phyloP scores from a whole-genome alignment of 64 coral and sea anemone species.

The Actinia equina region DNA sequence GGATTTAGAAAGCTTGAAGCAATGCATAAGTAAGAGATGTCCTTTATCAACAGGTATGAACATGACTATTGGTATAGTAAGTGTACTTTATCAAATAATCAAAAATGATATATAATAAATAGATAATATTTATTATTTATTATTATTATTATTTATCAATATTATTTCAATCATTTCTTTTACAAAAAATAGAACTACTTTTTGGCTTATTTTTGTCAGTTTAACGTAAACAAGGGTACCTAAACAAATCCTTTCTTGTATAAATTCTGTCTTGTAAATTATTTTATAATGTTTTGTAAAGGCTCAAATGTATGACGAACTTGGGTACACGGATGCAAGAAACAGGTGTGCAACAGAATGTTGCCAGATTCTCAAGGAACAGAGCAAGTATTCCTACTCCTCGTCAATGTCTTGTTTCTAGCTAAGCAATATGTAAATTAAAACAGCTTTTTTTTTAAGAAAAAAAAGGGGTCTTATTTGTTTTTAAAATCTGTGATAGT shows the following conservation, averaged over 20 bases:
- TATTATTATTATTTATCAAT: too few relatives aligned
- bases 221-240: too few relatives aligned
- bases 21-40: constrained; percentile 67
- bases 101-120: too few relatives aligned
- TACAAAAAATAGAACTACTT: too few relatives aligned
- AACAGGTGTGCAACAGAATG: constrained; percentile 82
- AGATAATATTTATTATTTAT: too few relatives aligned
- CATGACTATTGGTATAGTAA: neutral
- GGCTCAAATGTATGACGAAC: constrained; percentile 88
- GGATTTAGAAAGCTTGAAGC: constrained; percentile 73
- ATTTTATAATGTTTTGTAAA: constrained; percentile 14
- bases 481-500: too few relatives aligned
- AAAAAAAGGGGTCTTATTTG: too few relatives aligned
- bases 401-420: neutral
- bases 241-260: too few relatives aligned
- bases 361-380: constrained; percentile 50
- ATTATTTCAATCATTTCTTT: neutral
- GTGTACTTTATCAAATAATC: neutral
- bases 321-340: constrained; percentile 65
- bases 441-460: too few relatives aligned
- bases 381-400: neutral
- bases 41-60: constrained; percentile 76
- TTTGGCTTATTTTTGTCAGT: too few relatives aligned
- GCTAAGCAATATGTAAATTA: neutral
- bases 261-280: neutral